phyloP scores from a whole-genome alignment of 2,797 vertebrate genomes.

The Cygnus olor region DNA sequence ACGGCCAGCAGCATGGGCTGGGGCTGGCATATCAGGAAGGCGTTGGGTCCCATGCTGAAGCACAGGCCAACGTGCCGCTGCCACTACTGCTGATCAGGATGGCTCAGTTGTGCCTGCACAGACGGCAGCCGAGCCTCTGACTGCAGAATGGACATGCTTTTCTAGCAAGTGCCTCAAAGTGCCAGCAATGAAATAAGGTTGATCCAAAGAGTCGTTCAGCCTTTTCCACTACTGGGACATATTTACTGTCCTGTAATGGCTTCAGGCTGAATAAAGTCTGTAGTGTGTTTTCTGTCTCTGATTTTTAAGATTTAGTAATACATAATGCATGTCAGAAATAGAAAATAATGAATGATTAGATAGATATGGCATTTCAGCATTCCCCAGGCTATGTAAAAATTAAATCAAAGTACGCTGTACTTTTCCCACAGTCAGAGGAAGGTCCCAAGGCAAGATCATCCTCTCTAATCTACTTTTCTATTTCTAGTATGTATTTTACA shows the following conservation, averaged over 20 bases:
- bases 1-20: accelerated
- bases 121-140: background rate
- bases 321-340: constrained; percentile 1
- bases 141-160: background rate
- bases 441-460: constrained; percentile 25
- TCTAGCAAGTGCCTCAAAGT: accelerated
- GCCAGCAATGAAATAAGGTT: background rate
- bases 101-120: background rate
- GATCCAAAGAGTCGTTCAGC: background rate
- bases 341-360: constrained; percentile 30
- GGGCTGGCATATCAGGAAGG: background rate
- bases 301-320: constrained; percentile 10
- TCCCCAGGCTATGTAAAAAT: constrained; percentile 14
- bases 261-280: background rate
- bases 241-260: background rate
- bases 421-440: background rate
- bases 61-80: background rate
- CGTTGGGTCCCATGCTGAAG: background rate
- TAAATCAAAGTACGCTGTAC: background rate
- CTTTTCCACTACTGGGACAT: background rate
- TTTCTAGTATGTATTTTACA: constrained; percentile 45
- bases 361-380: constrained; percentile 16
- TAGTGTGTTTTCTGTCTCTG: background rate
- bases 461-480: constrained; percentile 20
- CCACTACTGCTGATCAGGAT: background rate